phyloP scores from a whole-genome alignment of 2,888 invertebrate genomes.

The Nemotelus nigrinus region DNA sequence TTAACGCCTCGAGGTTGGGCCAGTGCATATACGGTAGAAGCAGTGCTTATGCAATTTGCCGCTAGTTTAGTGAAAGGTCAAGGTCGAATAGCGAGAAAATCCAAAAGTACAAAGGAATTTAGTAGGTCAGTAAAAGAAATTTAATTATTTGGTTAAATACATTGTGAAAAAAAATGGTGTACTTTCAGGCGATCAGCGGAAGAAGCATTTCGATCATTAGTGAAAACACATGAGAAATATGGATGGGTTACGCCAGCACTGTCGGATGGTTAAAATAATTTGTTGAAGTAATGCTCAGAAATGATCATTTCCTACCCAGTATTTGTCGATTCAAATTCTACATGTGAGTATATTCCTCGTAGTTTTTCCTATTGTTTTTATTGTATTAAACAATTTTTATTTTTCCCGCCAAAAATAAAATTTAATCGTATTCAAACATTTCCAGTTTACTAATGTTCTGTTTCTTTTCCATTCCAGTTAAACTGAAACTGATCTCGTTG shows the following conservation, averaged over 20 bases:
- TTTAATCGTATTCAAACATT: too few species aligned
- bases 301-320: conserved; percentile 35
- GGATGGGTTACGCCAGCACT: conserved; percentile 91
- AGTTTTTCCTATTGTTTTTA: too few species aligned
- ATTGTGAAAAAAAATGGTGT: too few species aligned
- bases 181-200: conserved; percentile 76
- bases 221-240: conserved; percentile 90
- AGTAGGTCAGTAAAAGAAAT: conserved; percentile 64
- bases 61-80: conserved; percentile 90
- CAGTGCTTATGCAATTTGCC: conserved; percentile 88
- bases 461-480: conserved; percentile 45
- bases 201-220: conserved; percentile 85
- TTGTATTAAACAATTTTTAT: too few species aligned
- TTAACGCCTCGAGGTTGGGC: conserved; percentile 89
- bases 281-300: conserved; percentile 19
- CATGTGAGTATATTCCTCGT: conserved; percentile 33
- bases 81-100: conserved; percentile 81
- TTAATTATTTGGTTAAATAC: background rate
- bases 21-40: conserved; percentile 87
- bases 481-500: conserved; percentile 50
- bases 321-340: conserved; percentile 46
- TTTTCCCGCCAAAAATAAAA: too few species aligned
- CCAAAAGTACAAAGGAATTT: conserved; percentile 82
- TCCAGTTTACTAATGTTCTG: too few species aligned
- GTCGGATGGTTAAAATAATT: conserved; percentile 77